These are phyloP conservation scores for Troglohyphantes excavatus DNA, from an alignment of 2,888 invertebrate genomes.

Conservation along the genomic window DNA sequence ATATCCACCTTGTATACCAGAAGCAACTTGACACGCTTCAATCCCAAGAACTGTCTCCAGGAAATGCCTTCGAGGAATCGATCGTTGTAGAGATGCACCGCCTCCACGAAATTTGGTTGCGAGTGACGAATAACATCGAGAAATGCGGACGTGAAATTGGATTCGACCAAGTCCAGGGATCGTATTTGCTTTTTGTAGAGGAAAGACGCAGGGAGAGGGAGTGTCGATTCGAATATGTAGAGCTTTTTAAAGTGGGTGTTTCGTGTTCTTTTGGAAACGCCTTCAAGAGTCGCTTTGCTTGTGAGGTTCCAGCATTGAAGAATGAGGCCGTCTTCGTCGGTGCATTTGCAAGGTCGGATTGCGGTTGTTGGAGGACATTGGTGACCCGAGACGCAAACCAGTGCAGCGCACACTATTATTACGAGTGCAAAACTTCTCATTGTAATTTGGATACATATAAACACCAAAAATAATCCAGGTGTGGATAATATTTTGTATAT, in stretches of 20 bases:
- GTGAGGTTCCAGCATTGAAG: background rate
- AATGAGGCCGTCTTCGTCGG: background rate
- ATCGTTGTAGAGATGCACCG: slow-evolving; percentile 4
- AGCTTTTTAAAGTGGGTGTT: background rate
- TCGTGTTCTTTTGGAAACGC: background rate
- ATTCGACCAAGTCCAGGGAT: background rate
- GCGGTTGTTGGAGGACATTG: background rate
- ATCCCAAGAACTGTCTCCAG: background rate
- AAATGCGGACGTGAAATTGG: background rate
- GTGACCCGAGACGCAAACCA: background rate
- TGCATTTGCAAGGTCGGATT: background rate
- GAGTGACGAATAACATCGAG: background rate
- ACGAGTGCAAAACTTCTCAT: background rate
- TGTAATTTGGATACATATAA: background rate
- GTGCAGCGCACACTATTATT: background rate
- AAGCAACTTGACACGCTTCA: background rate
- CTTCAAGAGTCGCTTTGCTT: background rate
- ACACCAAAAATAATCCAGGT: background rate
- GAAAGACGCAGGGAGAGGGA: background rate
- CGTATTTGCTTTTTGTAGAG: background rate
- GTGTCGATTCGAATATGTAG: background rate
- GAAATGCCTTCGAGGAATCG: background rate
- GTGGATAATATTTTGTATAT: too few relatives aligned
- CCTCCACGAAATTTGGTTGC: background rate
- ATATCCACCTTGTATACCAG: background rate